These are phyloP conservation scores for Galeruca laticollis DNA, from an alignment of 2,888 invertebrate species.

Conservation along the genomic window DNA sequence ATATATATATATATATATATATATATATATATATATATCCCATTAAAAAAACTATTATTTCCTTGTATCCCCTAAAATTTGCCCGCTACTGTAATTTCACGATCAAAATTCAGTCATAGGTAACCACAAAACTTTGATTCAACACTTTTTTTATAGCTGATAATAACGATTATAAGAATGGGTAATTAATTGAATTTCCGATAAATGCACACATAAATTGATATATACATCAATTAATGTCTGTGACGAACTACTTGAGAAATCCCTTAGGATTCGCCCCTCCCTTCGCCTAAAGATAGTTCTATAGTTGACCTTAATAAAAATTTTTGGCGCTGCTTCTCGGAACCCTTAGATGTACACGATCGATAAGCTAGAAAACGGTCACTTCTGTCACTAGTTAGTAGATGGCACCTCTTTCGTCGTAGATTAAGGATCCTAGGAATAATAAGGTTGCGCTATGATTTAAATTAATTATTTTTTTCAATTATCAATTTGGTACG, in stretches of 20 bases:
- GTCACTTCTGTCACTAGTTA: conserved; percentile 59
- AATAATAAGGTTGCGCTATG: conserved; percentile 6
- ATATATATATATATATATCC: too few relatives aligned
- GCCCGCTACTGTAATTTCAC: too few relatives aligned
- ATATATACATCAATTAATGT: too few relatives aligned
- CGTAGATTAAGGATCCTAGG: conserved; percentile 21
- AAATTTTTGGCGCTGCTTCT: conserved; percentile 54
- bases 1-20: too few relatives aligned
- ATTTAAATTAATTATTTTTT: background rate
- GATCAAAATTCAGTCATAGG: too few relatives aligned
- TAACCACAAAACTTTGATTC: too few relatives aligned
- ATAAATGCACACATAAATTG: too few relatives aligned
- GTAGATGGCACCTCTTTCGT: conserved; percentile 57
- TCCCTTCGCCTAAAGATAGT: conserved; percentile 40
- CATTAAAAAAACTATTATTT: too few relatives aligned
- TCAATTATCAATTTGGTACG: background rate
- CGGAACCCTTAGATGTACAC: conserved; percentile 39
- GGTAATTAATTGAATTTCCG: too few relatives aligned
- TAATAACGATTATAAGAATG: too few relatives aligned
- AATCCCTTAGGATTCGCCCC: background rate
- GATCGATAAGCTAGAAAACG: conserved; percentile 33
- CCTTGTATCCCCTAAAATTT: too few relatives aligned
- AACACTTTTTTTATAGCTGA: too few relatives aligned
- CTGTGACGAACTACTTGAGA: background rate
- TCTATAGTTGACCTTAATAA: conserved; percentile 38